phyloP scores from a whole-genome alignment of 2,113 vertebrate species.

The Rhabdornis inornatus region DNA sequence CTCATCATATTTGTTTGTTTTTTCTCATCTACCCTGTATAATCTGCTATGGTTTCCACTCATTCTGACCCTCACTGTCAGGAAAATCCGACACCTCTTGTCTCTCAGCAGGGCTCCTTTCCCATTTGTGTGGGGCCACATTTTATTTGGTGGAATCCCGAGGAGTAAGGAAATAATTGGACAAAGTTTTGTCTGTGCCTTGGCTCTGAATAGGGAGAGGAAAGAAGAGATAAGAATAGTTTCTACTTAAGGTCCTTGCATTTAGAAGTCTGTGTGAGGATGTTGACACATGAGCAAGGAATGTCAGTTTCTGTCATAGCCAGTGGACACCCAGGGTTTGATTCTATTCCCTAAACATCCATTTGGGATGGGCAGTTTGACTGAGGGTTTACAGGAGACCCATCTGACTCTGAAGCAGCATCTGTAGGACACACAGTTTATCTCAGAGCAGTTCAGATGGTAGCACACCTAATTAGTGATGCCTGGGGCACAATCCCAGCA shows the following conservation, averaged over 20 bases:
- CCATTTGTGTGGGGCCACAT: neutral
- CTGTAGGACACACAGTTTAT: neutral
- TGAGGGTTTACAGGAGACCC: neutral
- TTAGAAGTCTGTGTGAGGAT: neutral
- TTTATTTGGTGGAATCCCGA: neutral
- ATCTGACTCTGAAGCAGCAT: neutral
- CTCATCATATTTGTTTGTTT: neutral
- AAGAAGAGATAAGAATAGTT: neutral
- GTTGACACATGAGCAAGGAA: neutral
- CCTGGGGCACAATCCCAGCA: neutral
- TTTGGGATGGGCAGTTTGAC: neutral
- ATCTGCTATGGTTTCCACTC: neutral
- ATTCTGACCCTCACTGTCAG: neutral
- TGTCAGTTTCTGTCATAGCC: neutral
- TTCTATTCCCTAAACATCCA: neutral
- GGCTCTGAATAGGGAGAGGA: neutral
- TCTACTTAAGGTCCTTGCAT: accelerated
- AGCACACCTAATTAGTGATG: neutral
- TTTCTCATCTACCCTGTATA: neutral
- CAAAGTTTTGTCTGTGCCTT: neutral
- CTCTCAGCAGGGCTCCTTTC: neutral
- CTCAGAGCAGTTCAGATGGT: neutral
- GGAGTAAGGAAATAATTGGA: accelerated
- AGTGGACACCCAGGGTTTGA: neutral
- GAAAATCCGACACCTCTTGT: neutral